Evolutionary conservation across 2,888 invertebrate genomes (phyloP), one percentile per base, ranked within the genome.

Genomic region (Drosophila mimica): DNA sequence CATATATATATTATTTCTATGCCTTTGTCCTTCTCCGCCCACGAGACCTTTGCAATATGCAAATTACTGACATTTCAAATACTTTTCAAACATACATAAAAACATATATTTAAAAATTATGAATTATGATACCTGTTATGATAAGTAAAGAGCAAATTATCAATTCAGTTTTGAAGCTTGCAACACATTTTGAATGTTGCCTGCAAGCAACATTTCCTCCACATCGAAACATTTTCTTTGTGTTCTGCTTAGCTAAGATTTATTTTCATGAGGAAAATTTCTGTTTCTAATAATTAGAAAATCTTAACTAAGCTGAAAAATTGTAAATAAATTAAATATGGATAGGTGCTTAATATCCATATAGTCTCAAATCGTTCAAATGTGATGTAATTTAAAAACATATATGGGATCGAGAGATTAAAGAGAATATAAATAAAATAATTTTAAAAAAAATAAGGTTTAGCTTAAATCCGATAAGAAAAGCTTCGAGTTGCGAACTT

Each of bases 1-100:
- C 64, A 71, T 58, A 71, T 75, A 72, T 57, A 72, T 72, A 68
- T 77, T 33, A 17, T 33, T n/a, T n/a, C 11, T 4, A 30, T 17
- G 8, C n/a, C 7, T 17, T n/a, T n/a, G 8, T 51, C n/a, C 28
- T 13, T 9, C 6, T 17, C 28, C 28, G 17, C 28, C 49, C 49
- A 11, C 8, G 28, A 9, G 31, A 60, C 28, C 28, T 30, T 63
- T 25, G 17, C 31, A 13, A 60, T 36, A 36, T 40, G 40, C 34
- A 30, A 51, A 30, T n/a, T 30, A 51, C 30, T n/a, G 9, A 3
- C 49, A 46, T 20, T 46, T 20, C 20, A 20, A 20, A 20, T 13
- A 13, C 43, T 20, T 20, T 6, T 20, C 13, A 20, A 6, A n/a
- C 43, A 43, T 20, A 20, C 7, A 46, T 13, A 13, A 11, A 40